These are phyloP conservation scores for Amiota minor DNA, from an alignment of 2,888 invertebrate genomes.

Conservation along the genomic window DNA sequence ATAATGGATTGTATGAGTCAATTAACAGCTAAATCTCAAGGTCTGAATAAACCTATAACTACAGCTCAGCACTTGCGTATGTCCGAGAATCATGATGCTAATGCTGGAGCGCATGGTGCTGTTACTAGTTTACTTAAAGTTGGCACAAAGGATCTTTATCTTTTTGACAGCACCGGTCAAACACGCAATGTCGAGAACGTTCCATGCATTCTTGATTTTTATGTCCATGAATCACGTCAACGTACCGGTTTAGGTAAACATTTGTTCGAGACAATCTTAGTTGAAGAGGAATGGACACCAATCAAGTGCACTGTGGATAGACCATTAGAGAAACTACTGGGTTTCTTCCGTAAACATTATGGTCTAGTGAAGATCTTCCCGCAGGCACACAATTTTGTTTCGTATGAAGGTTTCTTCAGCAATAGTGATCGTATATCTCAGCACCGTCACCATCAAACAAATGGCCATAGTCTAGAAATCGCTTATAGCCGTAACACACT, in stretches of 20 bases:
- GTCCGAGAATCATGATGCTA: slow-evolving; percentile 73
- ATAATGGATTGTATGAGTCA: slow-evolving; percentile 82
- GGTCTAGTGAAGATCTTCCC: too few relatives aligned
- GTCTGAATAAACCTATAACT: slow-evolving; percentile 82
- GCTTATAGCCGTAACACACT: slow-evolving; percentile 73
- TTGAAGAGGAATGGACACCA: slow-evolving; percentile 81
- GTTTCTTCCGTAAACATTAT: too few relatives aligned
- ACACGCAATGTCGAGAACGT: too few relatives aligned
- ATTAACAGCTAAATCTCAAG: slow-evolving; percentile 83
- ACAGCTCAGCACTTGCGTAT: slow-evolving; percentile 80
- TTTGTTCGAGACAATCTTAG: slow-evolving; percentile 89
- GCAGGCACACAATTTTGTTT: too few relatives aligned
- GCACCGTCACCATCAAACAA: too few relatives aligned
- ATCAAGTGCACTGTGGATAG: too few relatives aligned
- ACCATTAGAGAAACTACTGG: too few relatives aligned
- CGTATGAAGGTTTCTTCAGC: too few relatives aligned
- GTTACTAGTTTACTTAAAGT: too few relatives aligned
- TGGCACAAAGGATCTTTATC: too few relatives aligned
- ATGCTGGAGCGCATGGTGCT: slow-evolving; percentile 76
- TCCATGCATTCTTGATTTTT: slow-evolving; percentile 97
- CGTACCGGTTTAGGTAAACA: slow-evolving; percentile 88
- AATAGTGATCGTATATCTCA: too few relatives aligned
- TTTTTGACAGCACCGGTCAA: too few relatives aligned
- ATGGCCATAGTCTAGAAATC: slow-evolving; percentile 61
- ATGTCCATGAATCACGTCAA: slow-evolving; percentile 87